A percentile compares a stretch with the other conserved stretches of the same genome.
phyloP scores from a whole-genome alignment of 2,888 invertebrate genomes.

The Drosophila stalkeri region DNA sequence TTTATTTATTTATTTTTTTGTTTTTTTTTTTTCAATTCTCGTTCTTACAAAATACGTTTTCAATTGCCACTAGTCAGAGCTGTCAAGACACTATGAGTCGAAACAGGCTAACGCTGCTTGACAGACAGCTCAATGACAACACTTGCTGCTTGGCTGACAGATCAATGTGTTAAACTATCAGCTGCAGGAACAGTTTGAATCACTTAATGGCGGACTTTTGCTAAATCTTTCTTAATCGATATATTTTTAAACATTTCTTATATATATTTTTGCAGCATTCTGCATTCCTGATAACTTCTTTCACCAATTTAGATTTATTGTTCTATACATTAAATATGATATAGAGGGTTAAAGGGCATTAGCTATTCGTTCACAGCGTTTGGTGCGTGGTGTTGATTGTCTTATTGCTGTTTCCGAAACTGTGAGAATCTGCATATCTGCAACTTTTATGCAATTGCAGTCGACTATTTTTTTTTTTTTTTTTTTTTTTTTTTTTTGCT shows the following conservation, averaged over 20 bases:
- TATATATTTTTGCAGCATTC: too few species aligned
- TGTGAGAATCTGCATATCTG: conserved; percentile 14
- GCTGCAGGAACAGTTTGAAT: too few species aligned
- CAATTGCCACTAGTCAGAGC: neutral
- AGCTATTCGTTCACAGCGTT: neutral
- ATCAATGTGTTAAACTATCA: too few species aligned
- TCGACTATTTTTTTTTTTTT: neutral
- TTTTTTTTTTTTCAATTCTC: neutral
- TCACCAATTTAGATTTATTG: too few species aligned
- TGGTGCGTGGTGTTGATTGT: neutral
- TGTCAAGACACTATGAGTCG: neutral
- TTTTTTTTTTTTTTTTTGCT: neutral
- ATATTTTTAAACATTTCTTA: too few species aligned
- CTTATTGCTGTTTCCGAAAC: conserved; percentile 6
- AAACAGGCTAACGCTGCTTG: neutral
- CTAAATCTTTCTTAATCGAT: too few species aligned
- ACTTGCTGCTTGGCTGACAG: neutral
- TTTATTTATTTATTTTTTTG: too few species aligned
- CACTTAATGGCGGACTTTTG: too few species aligned
- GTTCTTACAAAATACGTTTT: conserved; percentile 1
- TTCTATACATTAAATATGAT: too few species aligned
- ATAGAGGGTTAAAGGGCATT: neutral
- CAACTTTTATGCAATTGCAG: conserved; percentile 19
- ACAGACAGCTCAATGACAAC: neutral
- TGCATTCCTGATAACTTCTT: too few species aligned